Conservation (phyloP, 2,113 vertebrate genomes). For the Nicator chloris region DNA sequence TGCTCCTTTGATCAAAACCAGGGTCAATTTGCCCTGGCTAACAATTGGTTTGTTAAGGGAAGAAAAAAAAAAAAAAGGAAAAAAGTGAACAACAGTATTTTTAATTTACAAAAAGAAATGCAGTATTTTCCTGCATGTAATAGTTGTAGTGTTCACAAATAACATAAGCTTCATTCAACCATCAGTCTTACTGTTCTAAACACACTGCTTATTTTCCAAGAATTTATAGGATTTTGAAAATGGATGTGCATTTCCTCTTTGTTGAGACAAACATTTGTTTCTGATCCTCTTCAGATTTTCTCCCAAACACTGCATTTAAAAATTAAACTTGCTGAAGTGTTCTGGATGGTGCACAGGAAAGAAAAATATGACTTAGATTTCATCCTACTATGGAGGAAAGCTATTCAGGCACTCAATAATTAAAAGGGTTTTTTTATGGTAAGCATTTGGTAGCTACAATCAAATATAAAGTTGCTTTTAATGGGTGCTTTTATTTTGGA, state of each 20-base stretch:
- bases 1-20: constrained; percentile 34
- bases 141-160: neutral
- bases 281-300: neutral
- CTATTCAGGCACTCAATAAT: neutral
- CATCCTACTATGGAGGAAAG: neutral
- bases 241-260: neutral
- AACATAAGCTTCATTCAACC: neutral
- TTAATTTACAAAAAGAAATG: neutral
- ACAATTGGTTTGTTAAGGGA: neutral
- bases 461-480: neutral
- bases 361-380: neutral
- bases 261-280: neutral
- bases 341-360: neutral
- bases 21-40: neutral
- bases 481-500: neutral
- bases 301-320: neutral
- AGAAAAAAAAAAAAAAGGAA: rapidly evolving
- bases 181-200: neutral
- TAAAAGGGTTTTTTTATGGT: neutral
- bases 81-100: neutral
- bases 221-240: neutral
- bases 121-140: neutral
- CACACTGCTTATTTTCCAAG: neutral
- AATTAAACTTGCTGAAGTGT: neutral
- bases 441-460: neutral